Conservation (phyloP, 1,140 invertebrate genomes). For the Heterodera carotae region DNA sequence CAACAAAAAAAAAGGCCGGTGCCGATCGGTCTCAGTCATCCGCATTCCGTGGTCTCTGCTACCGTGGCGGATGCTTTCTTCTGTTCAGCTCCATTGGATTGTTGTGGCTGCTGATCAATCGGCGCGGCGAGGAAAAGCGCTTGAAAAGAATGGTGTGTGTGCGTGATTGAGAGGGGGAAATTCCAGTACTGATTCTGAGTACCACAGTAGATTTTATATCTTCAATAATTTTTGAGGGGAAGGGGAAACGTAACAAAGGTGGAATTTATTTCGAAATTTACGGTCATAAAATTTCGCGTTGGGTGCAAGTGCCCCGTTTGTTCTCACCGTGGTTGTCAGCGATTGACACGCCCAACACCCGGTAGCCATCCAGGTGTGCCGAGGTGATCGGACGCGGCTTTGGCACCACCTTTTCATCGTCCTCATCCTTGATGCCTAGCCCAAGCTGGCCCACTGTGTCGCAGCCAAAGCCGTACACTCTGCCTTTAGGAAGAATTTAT, state of each 20-base stretch:
- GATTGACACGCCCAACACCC: slow-evolving; percentile 53
- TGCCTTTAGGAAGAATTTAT: slow-evolving; percentile 43
- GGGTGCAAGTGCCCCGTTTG: background rate
- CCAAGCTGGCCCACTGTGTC: slow-evolving; percentile 63
- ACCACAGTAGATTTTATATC: background rate
- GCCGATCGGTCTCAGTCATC: too few species aligned
- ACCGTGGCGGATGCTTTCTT: background rate
- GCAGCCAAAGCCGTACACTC: slow-evolving; percentile 58
- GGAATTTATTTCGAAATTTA: background rate
- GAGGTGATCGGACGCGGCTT: slow-evolving; percentile 53
- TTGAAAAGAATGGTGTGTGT: background rate
- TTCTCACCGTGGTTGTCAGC: slow-evolving; percentile 53
- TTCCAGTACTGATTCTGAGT: too few species aligned
- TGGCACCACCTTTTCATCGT: slow-evolving; percentile 58
- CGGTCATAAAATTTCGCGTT: background rate
- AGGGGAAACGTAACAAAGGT: too few species aligned
- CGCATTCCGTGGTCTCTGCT: background rate
- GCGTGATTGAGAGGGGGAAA: too few species aligned
- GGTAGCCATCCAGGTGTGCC: slow-evolving; percentile 56
- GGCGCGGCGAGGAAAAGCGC: background rate
- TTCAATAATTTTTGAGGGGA: background rate
- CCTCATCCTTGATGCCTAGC: slow-evolving; percentile 56
- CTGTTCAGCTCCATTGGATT: too few species aligned
- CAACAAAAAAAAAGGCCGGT: too few species aligned
- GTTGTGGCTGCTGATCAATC: background rate